phyloP scores from a whole-genome alignment of 64 coral and sea anemone species.

The Acropora tenuis region DNA sequence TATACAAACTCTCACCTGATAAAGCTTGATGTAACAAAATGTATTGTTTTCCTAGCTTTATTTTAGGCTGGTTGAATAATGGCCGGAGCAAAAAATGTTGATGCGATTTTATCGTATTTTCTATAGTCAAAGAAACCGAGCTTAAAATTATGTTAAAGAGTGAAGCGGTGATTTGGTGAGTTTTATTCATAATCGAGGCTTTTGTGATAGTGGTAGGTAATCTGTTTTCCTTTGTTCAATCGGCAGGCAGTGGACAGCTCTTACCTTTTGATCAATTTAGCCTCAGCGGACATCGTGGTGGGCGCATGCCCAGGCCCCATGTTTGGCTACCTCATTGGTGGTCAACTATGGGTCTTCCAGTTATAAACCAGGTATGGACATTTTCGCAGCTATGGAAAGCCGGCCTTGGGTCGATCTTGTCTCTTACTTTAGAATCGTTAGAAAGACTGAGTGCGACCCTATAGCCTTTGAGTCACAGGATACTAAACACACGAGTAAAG shows the following conservation, averaged over 20 bases:
- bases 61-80: too few relatives aligned
- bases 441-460: constrained; percentile 55
- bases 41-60: too few relatives aligned
- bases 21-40: too few relatives aligned
- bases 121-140: neutral
- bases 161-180: constrained; percentile 33
- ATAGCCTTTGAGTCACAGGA: constrained; percentile 54
- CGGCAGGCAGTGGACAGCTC: constrained; percentile 28
- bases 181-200: constrained; percentile 39
- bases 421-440: constrained; percentile 54
- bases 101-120: neutral
- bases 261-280: constrained; percentile 59
- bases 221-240: constrained; percentile 49
- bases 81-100: too few relatives aligned
- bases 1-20: too few relatives aligned
- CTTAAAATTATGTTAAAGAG: neutral
- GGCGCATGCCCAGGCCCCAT: constrained; percentile 34
- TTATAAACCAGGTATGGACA: neutral
- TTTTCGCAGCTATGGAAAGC: constrained; percentile 4
- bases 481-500: neutral
- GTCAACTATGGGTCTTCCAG: neutral
- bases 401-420: constrained; percentile 52
- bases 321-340: constrained; percentile 24
- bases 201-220: constrained; percentile 53
- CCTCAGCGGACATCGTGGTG: constrained; percentile 50